Percentiles rank a stretch among this genome's conserved stretches.
phyloP scores from a whole-genome alignment of 1,140 invertebrate genomes.

The Pomacea maculata region DNA sequence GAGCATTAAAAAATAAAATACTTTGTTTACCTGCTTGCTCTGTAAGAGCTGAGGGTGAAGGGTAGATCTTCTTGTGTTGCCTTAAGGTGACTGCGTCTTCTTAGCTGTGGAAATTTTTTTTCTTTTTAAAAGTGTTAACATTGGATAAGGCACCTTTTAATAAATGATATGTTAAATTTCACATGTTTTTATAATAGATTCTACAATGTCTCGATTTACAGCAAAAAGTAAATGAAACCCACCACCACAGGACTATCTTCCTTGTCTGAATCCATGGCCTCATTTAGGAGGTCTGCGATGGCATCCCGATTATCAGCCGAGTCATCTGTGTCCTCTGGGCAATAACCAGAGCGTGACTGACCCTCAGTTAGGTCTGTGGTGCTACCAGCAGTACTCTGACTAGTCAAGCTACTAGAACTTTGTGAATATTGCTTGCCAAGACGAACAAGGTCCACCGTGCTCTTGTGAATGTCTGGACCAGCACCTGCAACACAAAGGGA shows the following conservation, averaged over 20 bases:
- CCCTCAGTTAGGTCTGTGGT: not conserved
- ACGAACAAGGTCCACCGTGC: conserved; percentile 10
- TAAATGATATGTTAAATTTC: no score
- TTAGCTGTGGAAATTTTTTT: conserved; percentile 29
- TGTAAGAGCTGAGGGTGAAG: conserved; percentile 53
- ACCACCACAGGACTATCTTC: conserved; percentile 6
- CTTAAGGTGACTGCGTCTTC: conserved; percentile 40
- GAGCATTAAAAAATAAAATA: no score
- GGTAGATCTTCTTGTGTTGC: conserved; percentile 31
- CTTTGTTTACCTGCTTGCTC: conserved; percentile 42
- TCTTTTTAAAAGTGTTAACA: no score
- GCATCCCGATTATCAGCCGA: conserved; percentile 45
- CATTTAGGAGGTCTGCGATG: conserved; percentile 62
- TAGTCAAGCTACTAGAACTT: conserved; percentile 23
- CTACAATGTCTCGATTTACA: no score
- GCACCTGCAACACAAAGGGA: not conserved
- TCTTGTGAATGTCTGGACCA: conserved; percentile 13
- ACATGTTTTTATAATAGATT: no score
- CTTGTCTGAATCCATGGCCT: conserved; percentile 49
- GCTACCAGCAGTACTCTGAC: conserved; percentile 18
- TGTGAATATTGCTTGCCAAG: not conserved
- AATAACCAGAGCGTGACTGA: conserved; percentile 18
- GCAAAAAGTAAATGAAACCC: not conserved
- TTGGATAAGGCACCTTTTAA: no score
- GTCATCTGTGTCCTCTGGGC: conserved; percentile 32